These are phyloP conservation scores for Macaria notata DNA, from an alignment of 2,888 invertebrate genomes.

Conservation along the genomic window DNA sequence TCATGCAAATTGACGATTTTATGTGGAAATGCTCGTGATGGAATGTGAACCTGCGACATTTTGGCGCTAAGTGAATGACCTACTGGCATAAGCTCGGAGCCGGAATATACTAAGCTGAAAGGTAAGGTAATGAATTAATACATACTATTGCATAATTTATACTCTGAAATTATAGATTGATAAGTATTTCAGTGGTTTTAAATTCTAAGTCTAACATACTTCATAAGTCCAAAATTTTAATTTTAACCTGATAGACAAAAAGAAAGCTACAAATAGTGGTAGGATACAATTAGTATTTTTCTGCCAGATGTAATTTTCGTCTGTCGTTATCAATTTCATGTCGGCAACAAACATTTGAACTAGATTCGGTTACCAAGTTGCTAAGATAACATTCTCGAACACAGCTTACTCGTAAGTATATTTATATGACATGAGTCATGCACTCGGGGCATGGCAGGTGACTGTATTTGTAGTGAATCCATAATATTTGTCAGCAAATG, in stretches of 20 bases:
- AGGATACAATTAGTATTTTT: no score
- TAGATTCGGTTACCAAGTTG: constrained; percentile 10
- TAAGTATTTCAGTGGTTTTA: no score
- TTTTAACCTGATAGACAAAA: no score
- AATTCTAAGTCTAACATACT: no score
- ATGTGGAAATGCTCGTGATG: constrained; percentile 17
- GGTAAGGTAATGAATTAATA: no score
- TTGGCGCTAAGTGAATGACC: constrained; percentile 18
- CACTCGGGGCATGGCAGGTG: constrained; percentile 10
- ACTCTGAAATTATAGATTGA: no score
- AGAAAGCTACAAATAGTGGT: no score
- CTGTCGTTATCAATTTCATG: no score
- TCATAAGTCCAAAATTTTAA: no score
- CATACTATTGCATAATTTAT: not conserved
- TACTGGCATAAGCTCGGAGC: not conserved
- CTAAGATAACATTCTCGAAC: constrained; percentile 9
- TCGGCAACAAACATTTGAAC: not conserved
- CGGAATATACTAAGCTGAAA: no score
- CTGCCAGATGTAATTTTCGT: no score
- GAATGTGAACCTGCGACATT: constrained; percentile 25
- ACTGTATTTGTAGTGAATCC: constrained; percentile 12
- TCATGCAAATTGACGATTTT: constrained; percentile 20
- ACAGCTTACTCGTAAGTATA: not conserved
- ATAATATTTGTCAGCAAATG: constrained; percentile 1
- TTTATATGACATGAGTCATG: constrained; percentile 6